Evolutionary conservation across 2,113 vertebrate genomes (phyloP).

Genomic region (Sakesphorus luctuosus): DNA sequence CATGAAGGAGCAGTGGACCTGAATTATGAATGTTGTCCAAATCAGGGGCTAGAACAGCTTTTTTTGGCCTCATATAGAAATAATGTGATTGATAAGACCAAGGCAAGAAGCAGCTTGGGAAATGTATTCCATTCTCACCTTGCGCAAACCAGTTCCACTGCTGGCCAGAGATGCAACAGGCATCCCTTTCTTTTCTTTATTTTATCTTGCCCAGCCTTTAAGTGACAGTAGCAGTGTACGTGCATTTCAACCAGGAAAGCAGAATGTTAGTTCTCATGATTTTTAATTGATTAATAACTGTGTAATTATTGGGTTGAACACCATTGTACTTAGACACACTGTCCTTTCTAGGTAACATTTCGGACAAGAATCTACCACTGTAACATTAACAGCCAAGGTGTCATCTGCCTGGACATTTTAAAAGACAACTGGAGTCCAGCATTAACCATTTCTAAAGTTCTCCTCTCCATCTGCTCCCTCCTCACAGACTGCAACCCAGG

Average conservation of each 20-base stretch:
- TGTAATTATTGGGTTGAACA: not conserved
- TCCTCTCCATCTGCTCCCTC: constrained; percentile 97
- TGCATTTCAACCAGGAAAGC: not conserved
- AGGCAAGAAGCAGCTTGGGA: not conserved
- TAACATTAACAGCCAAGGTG: constrained; percentile 97
- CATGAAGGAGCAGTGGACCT: not conserved
- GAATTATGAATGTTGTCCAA: not conserved
- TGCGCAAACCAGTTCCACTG: not conserved
- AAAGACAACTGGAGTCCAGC: constrained; percentile 98
- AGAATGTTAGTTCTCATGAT: not conserved
- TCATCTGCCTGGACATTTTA: constrained; percentile 97
- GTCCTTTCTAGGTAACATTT: constrained; percentile 88
- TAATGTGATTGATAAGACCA: not conserved
- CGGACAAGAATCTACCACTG: constrained; percentile 97
- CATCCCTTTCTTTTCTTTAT: not conserved
- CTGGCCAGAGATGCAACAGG: not conserved
- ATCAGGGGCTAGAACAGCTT: not conserved
- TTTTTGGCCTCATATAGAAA: not conserved
- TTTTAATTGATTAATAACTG: not conserved
- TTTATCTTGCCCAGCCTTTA: not conserved
- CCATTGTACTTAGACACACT: not conserved
- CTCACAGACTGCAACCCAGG: constrained; percentile 97
- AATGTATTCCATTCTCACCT: not conserved
- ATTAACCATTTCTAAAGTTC: constrained; percentile 95
- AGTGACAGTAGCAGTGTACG: not conserved